These are phyloP conservation scores for Hipparchia sbordonii DNA, from an alignment of 2,888 invertebrate genomes.

Conservation along the genomic window DNA sequence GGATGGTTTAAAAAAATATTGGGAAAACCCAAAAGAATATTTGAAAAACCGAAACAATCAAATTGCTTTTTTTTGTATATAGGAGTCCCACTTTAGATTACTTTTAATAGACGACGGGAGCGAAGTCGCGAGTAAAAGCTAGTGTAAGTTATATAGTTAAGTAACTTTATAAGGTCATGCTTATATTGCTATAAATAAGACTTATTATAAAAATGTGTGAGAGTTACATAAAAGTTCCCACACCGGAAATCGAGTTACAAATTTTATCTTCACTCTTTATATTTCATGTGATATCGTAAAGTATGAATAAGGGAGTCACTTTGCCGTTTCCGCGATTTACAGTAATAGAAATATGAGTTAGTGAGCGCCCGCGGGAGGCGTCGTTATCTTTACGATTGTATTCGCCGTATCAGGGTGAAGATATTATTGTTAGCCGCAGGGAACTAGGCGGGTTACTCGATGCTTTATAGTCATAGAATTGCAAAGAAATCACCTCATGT, in stretches of 20 bases:
- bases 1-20: too few species aligned
- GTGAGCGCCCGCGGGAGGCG: constrained; percentile 51
- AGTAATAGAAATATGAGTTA: constrained; percentile 71
- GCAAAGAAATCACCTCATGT: constrained; percentile 7
- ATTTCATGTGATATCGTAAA: constrained; percentile 30
- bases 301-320: constrained; percentile 25
- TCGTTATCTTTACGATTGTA: constrained; percentile 60
- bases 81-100: too few species aligned
- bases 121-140: too few species aligned
- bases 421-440: constrained; percentile 61
- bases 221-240: constrained; percentile 13
- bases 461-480: constrained; percentile 5
- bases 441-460: constrained; percentile 6
- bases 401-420: constrained; percentile 63
- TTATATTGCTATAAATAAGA: too few species aligned
- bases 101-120: too few species aligned
- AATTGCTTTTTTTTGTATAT: too few species aligned
- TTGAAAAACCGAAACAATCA: too few species aligned
- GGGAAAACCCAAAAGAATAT: too few species aligned
- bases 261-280: constrained; percentile 23
- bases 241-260: constrained; percentile 15
- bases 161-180: too few species aligned
- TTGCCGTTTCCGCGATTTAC: constrained; percentile 54
- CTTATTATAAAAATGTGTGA: neutral
- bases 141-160: too few species aligned